phyloP scores from a whole-genome alignment of 2,113 vertebrate genomes.

The Menidia beryllina region DNA sequence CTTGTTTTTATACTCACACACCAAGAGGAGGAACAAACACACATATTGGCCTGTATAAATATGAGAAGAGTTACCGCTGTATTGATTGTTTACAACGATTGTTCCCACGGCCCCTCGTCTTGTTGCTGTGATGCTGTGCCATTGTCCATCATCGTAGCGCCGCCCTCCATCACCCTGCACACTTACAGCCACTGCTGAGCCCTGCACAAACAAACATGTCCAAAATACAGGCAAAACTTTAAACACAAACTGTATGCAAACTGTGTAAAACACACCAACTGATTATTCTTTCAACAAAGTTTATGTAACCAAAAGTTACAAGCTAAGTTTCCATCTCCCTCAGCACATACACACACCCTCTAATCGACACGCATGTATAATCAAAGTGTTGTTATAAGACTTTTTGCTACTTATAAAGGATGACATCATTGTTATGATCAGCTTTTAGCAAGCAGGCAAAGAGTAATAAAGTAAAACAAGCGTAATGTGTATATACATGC shows the following conservation, averaged over 20 bases:
- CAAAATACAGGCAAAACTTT: constrained; percentile 13
- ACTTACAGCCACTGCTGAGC: constrained; percentile 87
- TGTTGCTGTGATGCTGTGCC: constrained; percentile 88
- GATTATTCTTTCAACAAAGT: neutral
- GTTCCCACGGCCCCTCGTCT: constrained; percentile 87
- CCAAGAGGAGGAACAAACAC: constrained; percentile 56
- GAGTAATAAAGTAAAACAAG: constrained; percentile 69
- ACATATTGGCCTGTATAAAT: constrained; percentile 70
- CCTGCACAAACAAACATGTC: constrained; percentile 73
- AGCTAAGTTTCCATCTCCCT: constrained; percentile 6
- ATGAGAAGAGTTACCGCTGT: constrained; percentile 85
- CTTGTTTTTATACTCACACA: constrained; percentile 51
- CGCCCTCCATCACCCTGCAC: constrained; percentile 84
- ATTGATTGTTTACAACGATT: constrained; percentile 88
- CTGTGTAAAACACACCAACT: constrained; percentile 8
- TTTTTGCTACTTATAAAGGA: constrained; percentile 66
- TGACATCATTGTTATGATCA: constrained; percentile 77
- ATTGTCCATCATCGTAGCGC: constrained; percentile 87
- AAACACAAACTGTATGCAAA: constrained; percentile 23
- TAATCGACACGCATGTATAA: constrained; percentile 48
- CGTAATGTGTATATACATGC: constrained; percentile 34
- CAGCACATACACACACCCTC: constrained; percentile 15
- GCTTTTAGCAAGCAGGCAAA: constrained; percentile 74
- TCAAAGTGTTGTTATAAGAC: constrained; percentile 60
- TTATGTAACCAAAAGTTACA: constrained; percentile 3